These are phyloP conservation scores for Apodemia mormo DNA, from an alignment of 2,888 invertebrate species.

Conservation along the genomic window DNA sequence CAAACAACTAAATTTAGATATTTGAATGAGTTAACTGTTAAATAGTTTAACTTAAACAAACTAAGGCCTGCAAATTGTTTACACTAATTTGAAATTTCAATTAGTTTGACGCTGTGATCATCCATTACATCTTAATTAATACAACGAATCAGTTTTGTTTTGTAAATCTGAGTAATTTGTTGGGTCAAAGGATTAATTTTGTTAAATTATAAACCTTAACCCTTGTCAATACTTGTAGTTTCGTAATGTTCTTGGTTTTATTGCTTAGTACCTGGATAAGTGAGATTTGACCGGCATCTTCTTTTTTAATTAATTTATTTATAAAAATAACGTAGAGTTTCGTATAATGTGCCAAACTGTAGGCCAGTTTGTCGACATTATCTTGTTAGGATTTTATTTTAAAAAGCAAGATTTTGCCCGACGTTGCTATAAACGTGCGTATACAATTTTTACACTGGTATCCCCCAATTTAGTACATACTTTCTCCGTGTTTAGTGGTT, in stretches of 20 bases:
- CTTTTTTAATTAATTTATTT: too few relatives aligned
- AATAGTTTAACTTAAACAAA: constrained; percentile 37
- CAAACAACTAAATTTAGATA: constrained; percentile 25
- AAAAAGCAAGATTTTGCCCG: too few relatives aligned
- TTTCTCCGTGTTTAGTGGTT: too few relatives aligned
- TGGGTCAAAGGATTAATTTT: constrained; percentile 19
- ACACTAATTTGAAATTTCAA: constrained; percentile 42
- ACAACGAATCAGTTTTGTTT: constrained; percentile 36
- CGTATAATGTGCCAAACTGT: too few relatives aligned
- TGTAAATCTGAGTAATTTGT: constrained; percentile 37
- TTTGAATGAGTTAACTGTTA: constrained; percentile 14
- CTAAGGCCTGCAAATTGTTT: constrained; percentile 36
- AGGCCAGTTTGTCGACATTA: too few relatives aligned
- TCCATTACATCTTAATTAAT: constrained; percentile 42
- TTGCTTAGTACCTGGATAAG: not conserved
- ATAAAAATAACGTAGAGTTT: too few relatives aligned
- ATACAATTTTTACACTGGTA: too few relatives aligned
- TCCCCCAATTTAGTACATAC: too few relatives aligned
- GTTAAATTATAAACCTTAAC: constrained; percentile 9
- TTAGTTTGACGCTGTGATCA: constrained; percentile 35
- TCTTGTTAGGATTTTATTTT: too few relatives aligned
- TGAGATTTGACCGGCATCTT: too few relatives aligned
- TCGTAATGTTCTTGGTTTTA: not conserved
- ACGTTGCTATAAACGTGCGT: too few relatives aligned
- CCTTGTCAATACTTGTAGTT: constrained; percentile 1